Base-by-base conservation (phyloP, 2,888 invertebrate species). In the Cephus pygmeus region DNA sequence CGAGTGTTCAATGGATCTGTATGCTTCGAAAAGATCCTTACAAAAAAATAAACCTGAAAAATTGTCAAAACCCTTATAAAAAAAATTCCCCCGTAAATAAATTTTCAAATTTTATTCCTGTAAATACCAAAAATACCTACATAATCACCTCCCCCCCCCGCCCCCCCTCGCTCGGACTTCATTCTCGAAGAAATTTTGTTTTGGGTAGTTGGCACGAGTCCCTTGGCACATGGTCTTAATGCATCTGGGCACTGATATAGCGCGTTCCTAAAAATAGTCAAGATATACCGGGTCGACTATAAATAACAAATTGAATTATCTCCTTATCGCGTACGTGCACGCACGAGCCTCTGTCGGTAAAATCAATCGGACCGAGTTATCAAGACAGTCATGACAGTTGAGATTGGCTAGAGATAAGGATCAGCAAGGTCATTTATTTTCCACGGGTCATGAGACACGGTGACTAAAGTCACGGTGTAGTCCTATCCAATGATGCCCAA, bases 221-320 rank as follows among this genome's bases (percentile, higher is more conserved):
- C 56, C 56, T 56, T 56, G 56, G 56, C 23, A 56, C 56, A 56
- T 23, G 23, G 56, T 56, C 56, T 9, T 23, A 56, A 56, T 23
- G 56, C 56, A 56, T 56, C 56, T 75, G 81, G 34, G 34, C 78
- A 78, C 81, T 83, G 81, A 83, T 80, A 81, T 79, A 81, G 81
- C 80, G 77, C 80, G 80, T 76, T 75, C 79, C 83, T 83, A 83
- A 83, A 83, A 81, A 83, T 83, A 83, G 76, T 78, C 77, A 56
- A 78, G 75, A 79, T 81, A 77, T 79, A 80, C 80, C 79, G 71
- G 75, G 81, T 74, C 79, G 80, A 74, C 77, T 78, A 79, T 83
- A 83, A 83, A 83, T 83, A 83, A 79, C 83, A 83, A 83, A 23
- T 56, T 23, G 56, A 56, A 56, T 83, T 83, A 83, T 80, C 81